These are phyloP conservation scores for Ophion obscuratus DNA, from an alignment of 2,888 invertebrate genomes.

Conservation along the genomic window DNA sequence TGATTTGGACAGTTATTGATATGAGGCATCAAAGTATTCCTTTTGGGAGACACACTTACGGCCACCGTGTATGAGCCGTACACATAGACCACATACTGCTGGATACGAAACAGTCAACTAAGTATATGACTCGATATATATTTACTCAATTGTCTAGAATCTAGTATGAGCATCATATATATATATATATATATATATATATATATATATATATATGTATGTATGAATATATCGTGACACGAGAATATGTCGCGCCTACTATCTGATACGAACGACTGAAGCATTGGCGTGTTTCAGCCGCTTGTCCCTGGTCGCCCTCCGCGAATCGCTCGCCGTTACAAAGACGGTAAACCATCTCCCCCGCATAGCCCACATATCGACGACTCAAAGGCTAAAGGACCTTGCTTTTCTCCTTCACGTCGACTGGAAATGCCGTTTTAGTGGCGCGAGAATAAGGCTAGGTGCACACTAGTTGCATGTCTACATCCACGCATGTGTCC, in stretches of 20 bases:
- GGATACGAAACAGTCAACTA: neutral
- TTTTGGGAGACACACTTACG: neutral
- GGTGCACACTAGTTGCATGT: too few species aligned
- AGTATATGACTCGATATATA: conserved; percentile 2
- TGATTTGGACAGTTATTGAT: too few species aligned
- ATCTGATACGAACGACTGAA: conserved; percentile 41
- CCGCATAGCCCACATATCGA: conserved; percentile 1
- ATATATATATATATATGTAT: neutral
- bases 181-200: neutral
- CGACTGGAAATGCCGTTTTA: conserved; percentile 1
- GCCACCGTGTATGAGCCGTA: too few species aligned
- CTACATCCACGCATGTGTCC: too few species aligned
- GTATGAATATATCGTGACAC: neutral
- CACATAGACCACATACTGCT: neutral
- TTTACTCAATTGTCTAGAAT: conserved; percentile 28
- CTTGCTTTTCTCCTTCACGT: neutral
- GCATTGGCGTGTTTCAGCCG: conserved; percentile 32
- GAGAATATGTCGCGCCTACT: conserved; percentile 45
- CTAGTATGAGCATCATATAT: neutral
- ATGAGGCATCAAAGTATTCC: neutral
- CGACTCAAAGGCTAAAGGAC: neutral
- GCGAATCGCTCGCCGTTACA: conserved; percentile 17
- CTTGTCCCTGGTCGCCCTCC: conserved; percentile 35
- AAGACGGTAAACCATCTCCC: conserved; percentile 34
- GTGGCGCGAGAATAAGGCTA: neutral